Evolutionary conservation across 2,113 vertebrate genomes (phyloP).

Genomic region (Rhinopomastus cyanomelas): DNA sequence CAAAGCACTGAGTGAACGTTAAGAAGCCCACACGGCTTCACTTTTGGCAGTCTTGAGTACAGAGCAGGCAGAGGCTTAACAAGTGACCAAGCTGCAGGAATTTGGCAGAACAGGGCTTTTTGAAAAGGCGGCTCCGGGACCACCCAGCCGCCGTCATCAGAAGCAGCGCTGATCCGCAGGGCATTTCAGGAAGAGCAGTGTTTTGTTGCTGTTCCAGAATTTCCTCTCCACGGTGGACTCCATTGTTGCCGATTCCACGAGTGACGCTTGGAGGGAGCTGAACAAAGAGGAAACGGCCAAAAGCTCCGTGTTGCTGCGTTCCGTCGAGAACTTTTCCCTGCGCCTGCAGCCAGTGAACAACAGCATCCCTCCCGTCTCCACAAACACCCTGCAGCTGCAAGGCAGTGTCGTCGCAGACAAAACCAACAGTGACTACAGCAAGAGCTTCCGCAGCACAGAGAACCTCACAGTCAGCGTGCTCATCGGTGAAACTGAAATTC

Average conservation of each 20-base stretch:
- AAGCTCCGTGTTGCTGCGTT: constrained; percentile 70
- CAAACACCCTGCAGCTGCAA: constrained; percentile 67
- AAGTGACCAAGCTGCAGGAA: not conserved
- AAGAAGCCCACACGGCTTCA: not conserved
- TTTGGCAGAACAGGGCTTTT: not conserved
- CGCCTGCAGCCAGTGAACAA: constrained; percentile 1
- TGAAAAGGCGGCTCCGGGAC: not conserved
- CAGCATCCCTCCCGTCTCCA: not conserved
- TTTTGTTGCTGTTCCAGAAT: constrained; percentile 73
- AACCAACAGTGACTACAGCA: not conserved
- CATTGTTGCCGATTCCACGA: constrained; percentile 69
- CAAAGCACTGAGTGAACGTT: not conserved
- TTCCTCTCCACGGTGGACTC: constrained; percentile 72
- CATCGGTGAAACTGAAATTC: constrained; percentile 41
- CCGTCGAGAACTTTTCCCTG: constrained; percentile 74
- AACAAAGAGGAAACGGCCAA: not conserved
- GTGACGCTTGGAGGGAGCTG: not conserved
- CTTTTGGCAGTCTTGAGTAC: not conserved
- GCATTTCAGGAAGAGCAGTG: not conserved
- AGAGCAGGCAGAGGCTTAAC: not conserved
- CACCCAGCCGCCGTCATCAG: not conserved
- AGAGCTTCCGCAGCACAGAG: constrained; percentile 15
- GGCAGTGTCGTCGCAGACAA: not conserved
- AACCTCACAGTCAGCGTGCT: constrained; percentile 58
- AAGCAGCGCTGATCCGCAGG: not conserved